These are phyloP conservation scores for Eudemis profundana DNA, from an alignment of 2,888 invertebrate genomes.

Conservation along the genomic window DNA sequence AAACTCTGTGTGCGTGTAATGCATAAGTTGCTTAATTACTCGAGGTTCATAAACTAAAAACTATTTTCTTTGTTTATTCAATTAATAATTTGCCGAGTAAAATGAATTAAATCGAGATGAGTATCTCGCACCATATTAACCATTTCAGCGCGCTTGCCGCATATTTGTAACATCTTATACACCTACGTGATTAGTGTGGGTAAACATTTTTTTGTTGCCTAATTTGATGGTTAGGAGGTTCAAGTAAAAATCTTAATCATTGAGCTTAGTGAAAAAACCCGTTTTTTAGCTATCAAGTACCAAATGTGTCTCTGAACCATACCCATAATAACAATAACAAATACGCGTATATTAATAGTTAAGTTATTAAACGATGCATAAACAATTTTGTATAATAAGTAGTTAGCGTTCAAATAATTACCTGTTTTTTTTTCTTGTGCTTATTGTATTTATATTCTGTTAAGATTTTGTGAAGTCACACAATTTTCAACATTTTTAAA, in stretches of 20 bases:
- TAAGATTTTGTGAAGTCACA: constrained; percentile 31
- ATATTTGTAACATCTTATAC: too few species aligned
- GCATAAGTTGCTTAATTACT: too few species aligned
- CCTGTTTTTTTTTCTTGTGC: constrained; percentile 54
- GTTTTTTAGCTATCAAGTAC: constrained; percentile 22
- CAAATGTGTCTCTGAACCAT: constrained; percentile 19
- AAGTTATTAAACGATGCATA: constrained; percentile 79
- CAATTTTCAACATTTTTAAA: constrained; percentile 17
- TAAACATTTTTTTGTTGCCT: too few species aligned
- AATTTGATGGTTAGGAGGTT: background rate
- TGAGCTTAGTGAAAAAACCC: background rate
- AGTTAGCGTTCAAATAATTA: constrained; percentile 76
- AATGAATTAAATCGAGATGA: too few species aligned
- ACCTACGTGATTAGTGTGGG: too few species aligned
- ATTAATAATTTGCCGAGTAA: too few species aligned
- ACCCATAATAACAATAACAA: constrained; percentile 51
- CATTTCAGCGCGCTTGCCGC: too few species aligned
- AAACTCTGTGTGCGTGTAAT: too few species aligned
- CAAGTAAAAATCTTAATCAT: constrained; percentile 7
- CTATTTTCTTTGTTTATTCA: too few species aligned
- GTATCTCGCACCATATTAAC: too few species aligned
- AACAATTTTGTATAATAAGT: constrained; percentile 78
- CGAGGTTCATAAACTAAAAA: too few species aligned
- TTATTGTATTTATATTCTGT: constrained; percentile 47
- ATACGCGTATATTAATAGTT: constrained; percentile 59